Evolutionary conservation across 2,888 invertebrate genomes (phyloP).

Genomic region (Drosophila acutilabella): DNA sequence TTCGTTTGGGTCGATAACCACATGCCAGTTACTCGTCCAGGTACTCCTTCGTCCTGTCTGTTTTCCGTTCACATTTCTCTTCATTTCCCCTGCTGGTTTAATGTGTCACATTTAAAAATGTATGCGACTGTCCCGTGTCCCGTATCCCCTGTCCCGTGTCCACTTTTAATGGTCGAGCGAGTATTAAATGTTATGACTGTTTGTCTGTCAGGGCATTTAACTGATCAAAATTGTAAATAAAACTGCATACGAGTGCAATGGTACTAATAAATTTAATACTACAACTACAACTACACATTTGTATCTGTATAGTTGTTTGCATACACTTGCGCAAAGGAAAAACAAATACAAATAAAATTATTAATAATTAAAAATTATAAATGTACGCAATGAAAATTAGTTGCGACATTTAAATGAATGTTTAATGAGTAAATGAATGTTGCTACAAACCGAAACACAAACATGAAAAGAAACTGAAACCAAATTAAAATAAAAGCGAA

Average conservation of each 20-base stretch:
- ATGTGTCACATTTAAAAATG: constrained; percentile 72
- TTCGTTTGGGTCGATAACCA: constrained; percentile 46
- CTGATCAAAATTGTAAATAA: constrained; percentile 76
- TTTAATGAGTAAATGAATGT: constrained; percentile 73
- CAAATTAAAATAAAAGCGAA: constrained; percentile 1
- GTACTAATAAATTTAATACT: constrained; percentile 56
- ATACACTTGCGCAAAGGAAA: constrained; percentile 17
- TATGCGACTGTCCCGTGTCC: constrained; percentile 56
- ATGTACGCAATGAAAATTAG: constrained; percentile 71
- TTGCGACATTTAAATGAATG: constrained; percentile 79
- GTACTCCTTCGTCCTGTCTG: constrained; percentile 13
- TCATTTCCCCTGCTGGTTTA: constrained; percentile 31
- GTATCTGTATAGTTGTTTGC: constrained; percentile 21
- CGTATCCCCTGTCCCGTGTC: constrained; percentile 25
- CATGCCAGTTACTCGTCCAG: constrained; percentile 18
- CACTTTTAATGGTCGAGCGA: constrained; percentile 45
- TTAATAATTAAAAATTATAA: constrained; percentile 69
- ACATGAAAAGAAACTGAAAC: background rate
- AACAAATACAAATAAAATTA: constrained; percentile 62
- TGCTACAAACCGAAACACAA: constrained; percentile 31
- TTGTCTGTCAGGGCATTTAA: constrained; percentile 49
- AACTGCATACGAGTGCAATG: constrained; percentile 45
- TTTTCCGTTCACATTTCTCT: constrained; percentile 2
- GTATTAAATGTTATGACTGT: constrained; percentile 59
- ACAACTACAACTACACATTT: constrained; percentile 27